A percentile compares a stretch with the other conserved stretches of the same genome.
phyloP scores from a whole-genome alignment of 2,888 invertebrate genomes.

The Drosophila paranaensis region DNA sequence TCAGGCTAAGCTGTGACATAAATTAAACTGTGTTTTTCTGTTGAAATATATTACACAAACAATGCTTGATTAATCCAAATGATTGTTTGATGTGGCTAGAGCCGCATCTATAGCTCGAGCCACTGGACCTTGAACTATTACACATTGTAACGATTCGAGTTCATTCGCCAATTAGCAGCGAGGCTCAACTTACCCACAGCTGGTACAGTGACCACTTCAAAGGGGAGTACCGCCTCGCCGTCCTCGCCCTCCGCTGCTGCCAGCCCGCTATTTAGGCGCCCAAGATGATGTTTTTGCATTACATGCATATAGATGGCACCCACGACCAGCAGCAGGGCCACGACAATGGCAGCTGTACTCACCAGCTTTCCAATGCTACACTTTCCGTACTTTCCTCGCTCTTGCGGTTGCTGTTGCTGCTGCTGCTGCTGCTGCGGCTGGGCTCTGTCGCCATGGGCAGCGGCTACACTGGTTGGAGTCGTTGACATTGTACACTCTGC shows the following conservation, averaged over 20 bases:
- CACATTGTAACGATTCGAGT: background rate
- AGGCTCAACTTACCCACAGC: slow-evolving; percentile 41
- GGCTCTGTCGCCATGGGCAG: slow-evolving; percentile 10
- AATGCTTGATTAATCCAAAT: background rate
- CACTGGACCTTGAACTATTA: background rate
- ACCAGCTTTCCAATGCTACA: slow-evolving; percentile 43
- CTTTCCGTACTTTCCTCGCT: slow-evolving; percentile 7
- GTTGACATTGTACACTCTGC: slow-evolving; percentile 23
- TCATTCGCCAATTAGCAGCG: background rate
- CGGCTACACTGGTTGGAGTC: slow-evolving; percentile 18
- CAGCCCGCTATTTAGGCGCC: slow-evolving; percentile 60
- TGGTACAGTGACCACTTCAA: slow-evolving; percentile 24
- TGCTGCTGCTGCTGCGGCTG: background rate
- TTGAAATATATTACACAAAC: background rate
- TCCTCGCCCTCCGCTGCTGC: background rate
- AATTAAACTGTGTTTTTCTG: background rate
- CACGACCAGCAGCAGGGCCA: slow-evolving; percentile 68
- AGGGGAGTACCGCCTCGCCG: background rate
- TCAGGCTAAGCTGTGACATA: too few relatives aligned
- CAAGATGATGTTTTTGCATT: slow-evolving; percentile 68
- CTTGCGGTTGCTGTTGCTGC: background rate
- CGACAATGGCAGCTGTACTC: slow-evolving; percentile 54
- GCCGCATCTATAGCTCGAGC: background rate
- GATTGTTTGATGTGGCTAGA: background rate
- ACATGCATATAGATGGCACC: slow-evolving; percentile 77